phyloP scores from a whole-genome alignment of 2,797 vertebrate species.

The Acanthurus lineatus region DNA sequence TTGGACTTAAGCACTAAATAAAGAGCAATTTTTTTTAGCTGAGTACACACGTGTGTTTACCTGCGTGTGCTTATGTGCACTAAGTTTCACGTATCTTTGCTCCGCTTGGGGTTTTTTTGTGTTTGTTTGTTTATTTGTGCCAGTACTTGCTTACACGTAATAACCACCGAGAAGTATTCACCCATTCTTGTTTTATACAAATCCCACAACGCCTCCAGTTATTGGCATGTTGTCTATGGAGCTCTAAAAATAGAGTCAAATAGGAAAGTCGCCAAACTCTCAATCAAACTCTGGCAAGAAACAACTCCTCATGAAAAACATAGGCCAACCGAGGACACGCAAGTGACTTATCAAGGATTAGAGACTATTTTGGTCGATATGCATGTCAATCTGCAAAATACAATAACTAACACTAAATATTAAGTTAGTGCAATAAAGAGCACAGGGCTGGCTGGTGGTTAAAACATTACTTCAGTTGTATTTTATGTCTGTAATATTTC shows the following conservation, averaged over 20 bases:
- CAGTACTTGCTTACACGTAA: slow-evolving; percentile 71
- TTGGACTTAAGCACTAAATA: slow-evolving; percentile 16
- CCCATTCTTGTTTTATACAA: slow-evolving; percentile 73
- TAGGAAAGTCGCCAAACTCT: slow-evolving; percentile 75
- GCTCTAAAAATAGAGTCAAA: slow-evolving; percentile 77
- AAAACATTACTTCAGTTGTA: slow-evolving; percentile 5
- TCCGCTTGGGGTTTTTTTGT: slow-evolving; percentile 13
- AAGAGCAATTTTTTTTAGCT: slow-evolving; percentile 7
- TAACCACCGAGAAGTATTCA: slow-evolving; percentile 68
- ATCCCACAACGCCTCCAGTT: slow-evolving; percentile 76
- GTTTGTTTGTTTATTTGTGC: slow-evolving; percentile 22
- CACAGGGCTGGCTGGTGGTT: neutral
- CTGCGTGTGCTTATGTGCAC: slow-evolving; percentile 14
- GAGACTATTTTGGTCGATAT: slow-evolving; percentile 62
- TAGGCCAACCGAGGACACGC: slow-evolving; percentile 72
- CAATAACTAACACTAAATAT: slow-evolving; percentile 8
- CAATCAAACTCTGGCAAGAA: slow-evolving; percentile 79
- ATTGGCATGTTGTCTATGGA: slow-evolving; percentile 71
- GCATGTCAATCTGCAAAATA: slow-evolving; percentile 50
- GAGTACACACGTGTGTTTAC: neutral
- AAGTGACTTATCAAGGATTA: slow-evolving; percentile 64
- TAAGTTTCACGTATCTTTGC: neutral
- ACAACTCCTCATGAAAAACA: slow-evolving; percentile 69
- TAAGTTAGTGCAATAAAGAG: neutral
- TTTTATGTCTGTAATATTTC: neutral